Conservation (phyloP, 2,113 vertebrate species). For the Dinomys branickii region DNA sequence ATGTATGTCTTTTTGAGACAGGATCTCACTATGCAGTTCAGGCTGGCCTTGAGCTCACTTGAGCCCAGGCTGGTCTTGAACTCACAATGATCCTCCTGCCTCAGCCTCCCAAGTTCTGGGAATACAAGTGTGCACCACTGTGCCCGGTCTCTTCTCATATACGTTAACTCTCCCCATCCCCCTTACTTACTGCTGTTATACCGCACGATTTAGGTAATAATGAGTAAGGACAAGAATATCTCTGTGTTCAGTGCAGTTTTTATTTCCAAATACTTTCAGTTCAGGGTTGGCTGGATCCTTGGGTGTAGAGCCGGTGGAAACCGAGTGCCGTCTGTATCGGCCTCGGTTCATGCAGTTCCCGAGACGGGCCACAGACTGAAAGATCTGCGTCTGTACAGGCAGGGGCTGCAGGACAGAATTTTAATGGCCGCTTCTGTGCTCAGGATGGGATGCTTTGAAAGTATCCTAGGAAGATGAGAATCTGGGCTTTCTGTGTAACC, state of each 20-base stretch:
- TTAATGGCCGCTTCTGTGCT: neutral
- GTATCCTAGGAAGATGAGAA: neutral
- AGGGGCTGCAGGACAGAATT: neutral
- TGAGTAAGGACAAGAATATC: neutral
- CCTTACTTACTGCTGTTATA: neutral
- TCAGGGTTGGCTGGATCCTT: neutral
- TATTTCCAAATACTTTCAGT: neutral
- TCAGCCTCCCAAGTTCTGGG: too few species aligned
- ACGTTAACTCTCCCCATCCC: too few species aligned
- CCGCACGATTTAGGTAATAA: neutral
- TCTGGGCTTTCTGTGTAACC: neutral
- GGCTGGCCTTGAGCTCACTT: too few species aligned
- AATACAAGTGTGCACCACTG: too few species aligned
- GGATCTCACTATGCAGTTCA: too few species aligned
- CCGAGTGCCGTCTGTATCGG: neutral
- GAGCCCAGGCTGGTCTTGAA: too few species aligned
- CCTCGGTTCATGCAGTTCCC: neutral
- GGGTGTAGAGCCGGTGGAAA: too few species aligned
- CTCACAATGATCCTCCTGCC: too few species aligned
- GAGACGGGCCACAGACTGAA: neutral
- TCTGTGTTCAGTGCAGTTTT: neutral
- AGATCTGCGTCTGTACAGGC: rapidly evolving
- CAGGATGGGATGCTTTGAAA: neutral
- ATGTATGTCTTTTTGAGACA: too few species aligned
- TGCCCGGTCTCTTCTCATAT: too few species aligned